phyloP scores from a whole-genome alignment of 23 tunicate genomes.

The Ascidia mentula region DNA sequence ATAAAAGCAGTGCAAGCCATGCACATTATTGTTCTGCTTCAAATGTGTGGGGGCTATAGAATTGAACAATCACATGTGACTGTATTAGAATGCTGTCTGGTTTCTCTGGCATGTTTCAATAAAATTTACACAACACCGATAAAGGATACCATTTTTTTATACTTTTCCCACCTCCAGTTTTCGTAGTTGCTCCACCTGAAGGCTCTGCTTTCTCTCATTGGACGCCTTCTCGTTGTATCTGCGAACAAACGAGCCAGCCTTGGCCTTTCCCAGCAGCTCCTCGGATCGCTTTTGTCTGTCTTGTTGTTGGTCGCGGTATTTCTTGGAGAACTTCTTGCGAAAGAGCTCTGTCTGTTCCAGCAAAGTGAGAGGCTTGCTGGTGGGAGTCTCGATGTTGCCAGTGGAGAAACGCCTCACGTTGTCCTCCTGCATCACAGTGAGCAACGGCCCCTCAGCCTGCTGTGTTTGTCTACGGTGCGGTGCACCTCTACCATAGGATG shows the following conservation, averaged over 20 bases:
- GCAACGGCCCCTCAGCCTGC: neutral
- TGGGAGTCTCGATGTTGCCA: neutral
- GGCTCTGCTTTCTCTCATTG: neutral
- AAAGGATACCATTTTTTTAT: too few species aligned
- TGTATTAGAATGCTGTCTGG: too few species aligned
- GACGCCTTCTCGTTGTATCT: neutral
- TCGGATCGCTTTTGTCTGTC: neutral
- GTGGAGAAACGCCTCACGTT: neutral
- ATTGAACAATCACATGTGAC: too few species aligned
- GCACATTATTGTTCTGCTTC: too few species aligned
- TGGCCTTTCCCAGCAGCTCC: neutral
- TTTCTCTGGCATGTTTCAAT: too few species aligned
- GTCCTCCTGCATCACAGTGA: neutral
- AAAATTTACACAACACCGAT: too few species aligned
- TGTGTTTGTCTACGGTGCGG: neutral
- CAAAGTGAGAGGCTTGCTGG: neutral
- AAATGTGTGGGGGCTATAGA: too few species aligned
- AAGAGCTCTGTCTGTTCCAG: neutral
- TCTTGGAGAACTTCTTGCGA: neutral
- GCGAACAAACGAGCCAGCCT: neutral
- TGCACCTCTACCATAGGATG: too few species aligned
- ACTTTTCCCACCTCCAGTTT: conserved; percentile 13
- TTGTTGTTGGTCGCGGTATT: neutral
- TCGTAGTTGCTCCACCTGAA: neutral
- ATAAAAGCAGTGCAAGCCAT: too few species aligned